These are phyloP conservation scores for Carcharodon carcharias DNA, from an alignment of 2,797 vertebrate genomes.

Conservation along the genomic window DNA sequence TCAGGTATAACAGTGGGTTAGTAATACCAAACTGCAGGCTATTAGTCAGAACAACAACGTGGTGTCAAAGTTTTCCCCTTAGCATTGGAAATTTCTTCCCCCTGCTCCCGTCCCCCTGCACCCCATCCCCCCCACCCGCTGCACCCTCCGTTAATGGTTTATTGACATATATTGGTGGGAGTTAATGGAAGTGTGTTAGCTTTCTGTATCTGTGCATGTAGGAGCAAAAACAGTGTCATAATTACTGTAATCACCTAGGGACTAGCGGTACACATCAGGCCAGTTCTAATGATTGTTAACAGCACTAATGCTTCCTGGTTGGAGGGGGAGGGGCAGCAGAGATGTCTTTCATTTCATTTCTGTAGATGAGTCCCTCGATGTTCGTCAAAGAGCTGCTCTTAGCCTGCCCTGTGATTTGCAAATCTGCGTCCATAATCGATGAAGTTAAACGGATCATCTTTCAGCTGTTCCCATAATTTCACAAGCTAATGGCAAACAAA, in stretches of 20 bases:
- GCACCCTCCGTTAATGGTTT: background rate
- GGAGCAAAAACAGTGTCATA: background rate
- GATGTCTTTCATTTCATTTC: background rate
- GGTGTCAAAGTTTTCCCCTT: constrained; percentile 11
- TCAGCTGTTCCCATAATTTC: background rate
- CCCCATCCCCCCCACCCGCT: too few relatives aligned
- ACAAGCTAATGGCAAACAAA: background rate
- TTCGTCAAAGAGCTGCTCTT: background rate
- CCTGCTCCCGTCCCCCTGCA: background rate
- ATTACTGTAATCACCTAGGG: background rate
- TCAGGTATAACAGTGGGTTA: background rate
- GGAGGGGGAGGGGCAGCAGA: background rate
- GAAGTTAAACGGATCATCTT: background rate
- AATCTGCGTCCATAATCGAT: background rate
- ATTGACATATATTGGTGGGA: background rate
- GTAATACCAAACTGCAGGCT: background rate
- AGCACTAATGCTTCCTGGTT: constrained; percentile 25
- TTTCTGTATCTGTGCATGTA: background rate
- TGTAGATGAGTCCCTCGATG: background rate
- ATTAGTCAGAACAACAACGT: background rate
- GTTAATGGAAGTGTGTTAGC: constrained; percentile 13
- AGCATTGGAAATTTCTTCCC: constrained; percentile 11
- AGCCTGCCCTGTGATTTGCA: background rate
- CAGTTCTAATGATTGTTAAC: constrained; percentile 24
- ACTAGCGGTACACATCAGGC: background rate